Evolutionary conservation across 2,888 invertebrate species (phyloP).

Genomic region (Hedychridium roseum): DNA sequence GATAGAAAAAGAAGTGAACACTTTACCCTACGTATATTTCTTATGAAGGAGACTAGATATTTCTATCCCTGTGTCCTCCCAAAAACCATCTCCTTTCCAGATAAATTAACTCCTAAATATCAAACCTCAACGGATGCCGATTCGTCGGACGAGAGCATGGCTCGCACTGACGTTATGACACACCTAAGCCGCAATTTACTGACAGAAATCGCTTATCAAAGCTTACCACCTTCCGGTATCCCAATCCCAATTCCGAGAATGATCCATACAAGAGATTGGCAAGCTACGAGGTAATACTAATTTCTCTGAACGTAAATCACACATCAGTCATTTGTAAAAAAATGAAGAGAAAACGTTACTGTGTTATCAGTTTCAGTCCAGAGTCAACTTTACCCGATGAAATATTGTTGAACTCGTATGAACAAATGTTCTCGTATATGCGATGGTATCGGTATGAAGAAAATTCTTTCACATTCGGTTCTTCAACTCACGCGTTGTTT

Average conservation of each 20-base stretch:
- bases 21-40: no score
- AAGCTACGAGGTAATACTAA: slow-evolving; percentile 26
- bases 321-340: no score
- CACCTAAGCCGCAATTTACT: slow-evolving; percentile 47
- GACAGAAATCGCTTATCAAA: slow-evolving; percentile 55
- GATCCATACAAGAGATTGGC: slow-evolving; percentile 37
- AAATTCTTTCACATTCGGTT: slow-evolving; percentile 30
- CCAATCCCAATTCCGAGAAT: slow-evolving; percentile 40
- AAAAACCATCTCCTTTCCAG: slow-evolving; percentile 33
- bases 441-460: slow-evolving; percentile 49
- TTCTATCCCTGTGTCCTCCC: no score
- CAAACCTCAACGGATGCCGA: slow-evolving; percentile 14
- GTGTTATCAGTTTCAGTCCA: slow-evolving; percentile 35
- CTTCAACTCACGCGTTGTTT: slow-evolving; percentile 32
- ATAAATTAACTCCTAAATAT: slow-evolving; percentile 36
- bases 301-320: no score
- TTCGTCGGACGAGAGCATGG: slow-evolving; percentile 13
- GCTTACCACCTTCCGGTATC: slow-evolving; percentile 55
- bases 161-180: slow-evolving; percentile 33
- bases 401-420: slow-evolving; percentile 43
- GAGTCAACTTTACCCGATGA: slow-evolving; percentile 36
- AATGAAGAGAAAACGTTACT: no score
- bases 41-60: no score
- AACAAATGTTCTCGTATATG: slow-evolving; percentile 49
- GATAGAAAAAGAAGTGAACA: slow-evolving; percentile 27